Base-by-base conservation (phyloP, 2,888 invertebrate species). In the Macrosiphum euphorbiae region DNA sequence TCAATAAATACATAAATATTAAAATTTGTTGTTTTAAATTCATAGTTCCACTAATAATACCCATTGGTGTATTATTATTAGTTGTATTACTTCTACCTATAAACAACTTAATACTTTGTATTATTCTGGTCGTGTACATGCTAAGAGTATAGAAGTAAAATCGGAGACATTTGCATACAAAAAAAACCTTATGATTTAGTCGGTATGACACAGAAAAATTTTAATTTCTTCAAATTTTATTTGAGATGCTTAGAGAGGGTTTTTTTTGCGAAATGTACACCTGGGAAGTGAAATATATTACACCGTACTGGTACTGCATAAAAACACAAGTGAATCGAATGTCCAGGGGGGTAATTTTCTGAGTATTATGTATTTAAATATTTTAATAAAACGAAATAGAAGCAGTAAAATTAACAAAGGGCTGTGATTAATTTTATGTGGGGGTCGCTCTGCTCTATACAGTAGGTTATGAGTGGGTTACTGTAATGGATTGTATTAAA, bases 231-330 rank as follows among this genome's bases (percentile, higher is more conserved):
- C n/a, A n/a, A n/a, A n/a, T n/a, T 61, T n/a, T 61, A 61, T 28
- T 61, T 4, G 10, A 1, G 4, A 28, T 44, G 5, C 7, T 44
- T 44, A 44, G 28, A n/a, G 13, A 13, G n/a, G 13, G 13, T 13
- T 24, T 5, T 5, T n/a, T n/a, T 3, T 11, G 3, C 1, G 4
- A n/a, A n/a, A 67, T 52, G 67, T n/a, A 1, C 2, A 1, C 1
- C 16, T 1, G 16, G 7, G n/a, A 16, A n/a, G n/a, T 67, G 5
- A 35, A 67, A 67, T 67, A 5, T n/a, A 26, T 10, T 55, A 7
- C 20, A 26, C 8, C 26, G n/a, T n/a, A n/a, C n/a, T n/a, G n/a
- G 67, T 5, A n/a, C n/a, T n/a, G 16, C n/a, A 67, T 67, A 67
- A 67, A 67, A 67, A n/a, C 16, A 67, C 16, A n/a, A 5, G n/a